Base-by-base conservation (phyloP, 2,888 invertebrate species). In the Rapana venosa region DNA sequence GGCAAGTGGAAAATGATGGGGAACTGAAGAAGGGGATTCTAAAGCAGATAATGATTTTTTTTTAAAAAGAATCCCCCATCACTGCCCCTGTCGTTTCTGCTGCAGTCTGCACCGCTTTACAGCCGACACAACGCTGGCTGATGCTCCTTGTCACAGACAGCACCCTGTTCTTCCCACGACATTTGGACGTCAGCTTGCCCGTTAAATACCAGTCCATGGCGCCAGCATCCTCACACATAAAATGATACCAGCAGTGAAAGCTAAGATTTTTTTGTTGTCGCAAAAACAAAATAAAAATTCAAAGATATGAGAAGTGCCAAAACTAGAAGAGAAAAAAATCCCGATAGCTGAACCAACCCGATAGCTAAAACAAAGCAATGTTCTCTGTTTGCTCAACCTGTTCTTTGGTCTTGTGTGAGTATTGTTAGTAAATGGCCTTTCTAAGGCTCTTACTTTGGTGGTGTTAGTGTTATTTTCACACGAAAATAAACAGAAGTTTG, bases 101-200 rank as follows among this genome's bases (percentile, higher is more conserved):
- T 30, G 17, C 22, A 22, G 81, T 47, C 47, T 83, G 36, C 47
- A 83, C 20, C 6, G 15, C 22, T 83, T 36, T 83, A 83, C 47
- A 47, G 47, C 81, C 81, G 81, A 83, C 81, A 83, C 81, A 47
- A 47, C 47, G 81, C 81, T 83, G 36, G 36, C 47, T 36, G 81
- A 83, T 83, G 81, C 36, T 36, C 47, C 81, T 47, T 22, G 81
- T 83, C 81, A 30, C 81, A 83, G 81, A 83, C 81, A 47, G 36
- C 81, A 36, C 47, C n/a, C 22, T 30, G 47, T 30, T 22, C 36
- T 83, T 47, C 36, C 81, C 47, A 17, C 22, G 47, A 83, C 81
- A 83, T 22, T 47, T 36, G 81, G 36, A 30, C 81, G 81, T 83
- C 81, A 83, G 8, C 81, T 47, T 26, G 81, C 81, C 81, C 81